Conservation (phyloP, 2,888 invertebrate species). For the Hirtodrosophila alboralis region DNA sequence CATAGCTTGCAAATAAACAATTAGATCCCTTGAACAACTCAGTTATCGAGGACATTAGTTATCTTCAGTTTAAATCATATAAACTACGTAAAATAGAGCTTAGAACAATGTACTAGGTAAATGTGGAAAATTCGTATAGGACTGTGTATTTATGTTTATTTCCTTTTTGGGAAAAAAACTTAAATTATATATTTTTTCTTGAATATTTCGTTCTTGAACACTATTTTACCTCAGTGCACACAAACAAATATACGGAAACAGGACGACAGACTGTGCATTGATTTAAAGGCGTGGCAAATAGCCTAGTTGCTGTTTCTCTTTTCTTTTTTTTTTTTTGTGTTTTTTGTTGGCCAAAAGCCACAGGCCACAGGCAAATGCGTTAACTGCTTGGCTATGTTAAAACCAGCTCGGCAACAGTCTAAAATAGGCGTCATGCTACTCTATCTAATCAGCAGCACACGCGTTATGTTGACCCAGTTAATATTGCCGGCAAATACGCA, state of each 20-base stretch:
- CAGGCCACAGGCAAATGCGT: constrained; percentile 9
- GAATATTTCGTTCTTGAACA: no score
- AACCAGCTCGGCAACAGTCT: neutral
- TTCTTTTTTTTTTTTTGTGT: constrained; percentile 7
- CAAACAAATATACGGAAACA: constrained; percentile 10
- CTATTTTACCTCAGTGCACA: no score
- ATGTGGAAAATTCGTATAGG: no score
- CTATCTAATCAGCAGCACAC: constrained; percentile 31
- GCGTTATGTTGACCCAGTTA: constrained; percentile 49
- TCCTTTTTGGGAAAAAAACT: no score
- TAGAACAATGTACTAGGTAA: no score
- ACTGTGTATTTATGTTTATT: no score
- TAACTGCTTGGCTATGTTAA: constrained; percentile 6
- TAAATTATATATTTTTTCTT: no score
- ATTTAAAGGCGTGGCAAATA: constrained; percentile 60
- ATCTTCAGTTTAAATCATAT: no score
- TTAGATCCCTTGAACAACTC: no score
- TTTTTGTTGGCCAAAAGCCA: neutral
- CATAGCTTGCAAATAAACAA: no score
- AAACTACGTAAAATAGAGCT: no score
- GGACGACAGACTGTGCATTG: constrained; percentile 49
- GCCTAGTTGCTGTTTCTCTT: constrained; percentile 30
- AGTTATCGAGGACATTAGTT: no score
- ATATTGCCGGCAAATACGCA: neutral
- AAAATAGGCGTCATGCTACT: constrained; percentile 23